Base-by-base conservation (phyloP, 2,888 invertebrate genomes). In the Kryphioiulus occultus region DNA sequence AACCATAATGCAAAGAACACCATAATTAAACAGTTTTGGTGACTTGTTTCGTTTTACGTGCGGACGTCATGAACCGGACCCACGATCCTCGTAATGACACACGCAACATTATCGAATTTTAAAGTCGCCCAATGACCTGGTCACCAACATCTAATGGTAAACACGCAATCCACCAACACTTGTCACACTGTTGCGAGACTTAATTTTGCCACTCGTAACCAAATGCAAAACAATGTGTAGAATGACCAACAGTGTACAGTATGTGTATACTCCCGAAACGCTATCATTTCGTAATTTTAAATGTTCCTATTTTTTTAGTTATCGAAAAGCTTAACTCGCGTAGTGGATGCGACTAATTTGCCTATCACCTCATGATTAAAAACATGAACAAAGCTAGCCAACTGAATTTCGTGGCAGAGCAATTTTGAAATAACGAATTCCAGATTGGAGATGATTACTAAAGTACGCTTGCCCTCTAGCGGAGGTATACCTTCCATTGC, bases 121-220 rank as follows among this genome's bases (percentile, higher is more conserved):
- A 68, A 68, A 68, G 68, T 68, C 68, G 68, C 68, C 68, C 68
- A 68, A 68, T 68, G 68, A 68, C 68, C 68, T 68, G 68, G 68
- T 68, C 68, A 68, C 68, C 68, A 68, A 68, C 68, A 68, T 68
- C 10, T 68, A 68, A 26, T 26, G 26, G 22, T 68, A 26, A 68
- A 68, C 68, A 68, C 26, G 22, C n/a, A 68, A 22, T 26, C 68
- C 68, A 68, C 68, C 7, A 68, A 68, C 68, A 68, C 26, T 7
- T 68, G 68, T 68, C 68, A 7, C 4, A 68, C 68, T 10, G 68
- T 68, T 22, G 68, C 68, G 68, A 68, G 26, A 68, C 22, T 68
- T 68, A 68, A 22, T 68, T 26, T 68, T 68, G 26, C 68, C 68
- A 68, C 26, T 22, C 68, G 26, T 68, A 68, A 26, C 68, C 68